phyloP scores from a whole-genome alignment of 2,113 vertebrate genomes.

The Galeopterus variegatus region DNA sequence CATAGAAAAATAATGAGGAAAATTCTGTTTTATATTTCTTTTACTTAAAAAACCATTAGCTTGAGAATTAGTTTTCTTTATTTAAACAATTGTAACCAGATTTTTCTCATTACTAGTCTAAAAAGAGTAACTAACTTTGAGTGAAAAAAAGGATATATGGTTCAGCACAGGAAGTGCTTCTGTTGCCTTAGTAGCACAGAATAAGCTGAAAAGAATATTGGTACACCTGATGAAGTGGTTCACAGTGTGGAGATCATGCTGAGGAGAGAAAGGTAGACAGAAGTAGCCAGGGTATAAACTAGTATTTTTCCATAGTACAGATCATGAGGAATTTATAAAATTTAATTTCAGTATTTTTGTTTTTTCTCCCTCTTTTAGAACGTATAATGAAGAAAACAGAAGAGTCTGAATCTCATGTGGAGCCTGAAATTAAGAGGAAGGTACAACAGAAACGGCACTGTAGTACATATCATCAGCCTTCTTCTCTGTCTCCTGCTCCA shows the following conservation, averaged over 20 bases:
- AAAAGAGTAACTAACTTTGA: not conserved
- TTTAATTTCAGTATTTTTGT: slow-evolving; percentile 61
- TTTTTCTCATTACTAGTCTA: slow-evolving; percentile 23
- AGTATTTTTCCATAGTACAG: slow-evolving; percentile 13
- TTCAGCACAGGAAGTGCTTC: not conserved
- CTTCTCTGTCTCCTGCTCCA: slow-evolving; percentile 83
- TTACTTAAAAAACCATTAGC: not conserved
- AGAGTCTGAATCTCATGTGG: slow-evolving; percentile 87
- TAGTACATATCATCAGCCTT: slow-evolving; percentile 83
- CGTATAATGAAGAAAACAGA: slow-evolving; percentile 87
- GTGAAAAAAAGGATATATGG: not conserved
- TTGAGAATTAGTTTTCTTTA: not conserved
- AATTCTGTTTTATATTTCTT: not conserved
- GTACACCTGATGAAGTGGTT: not conserved
- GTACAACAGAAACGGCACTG: slow-evolving; percentile 89
- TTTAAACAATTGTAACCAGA: not conserved
- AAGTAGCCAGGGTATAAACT: not conserved
- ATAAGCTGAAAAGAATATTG: not conserved
- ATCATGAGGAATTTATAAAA: slow-evolving; percentile 41
- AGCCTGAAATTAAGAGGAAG: slow-evolving; percentile 89
- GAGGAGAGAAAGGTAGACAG: not conserved
- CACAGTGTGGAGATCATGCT: not conserved
- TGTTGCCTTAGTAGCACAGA: not conserved
- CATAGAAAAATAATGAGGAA: not conserved
- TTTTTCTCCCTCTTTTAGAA: slow-evolving; percentile 79